Evolutionary conservation across 2,797 vertebrate species (phyloP).

Genomic region (Schizothorax lantsangensis): DNA sequence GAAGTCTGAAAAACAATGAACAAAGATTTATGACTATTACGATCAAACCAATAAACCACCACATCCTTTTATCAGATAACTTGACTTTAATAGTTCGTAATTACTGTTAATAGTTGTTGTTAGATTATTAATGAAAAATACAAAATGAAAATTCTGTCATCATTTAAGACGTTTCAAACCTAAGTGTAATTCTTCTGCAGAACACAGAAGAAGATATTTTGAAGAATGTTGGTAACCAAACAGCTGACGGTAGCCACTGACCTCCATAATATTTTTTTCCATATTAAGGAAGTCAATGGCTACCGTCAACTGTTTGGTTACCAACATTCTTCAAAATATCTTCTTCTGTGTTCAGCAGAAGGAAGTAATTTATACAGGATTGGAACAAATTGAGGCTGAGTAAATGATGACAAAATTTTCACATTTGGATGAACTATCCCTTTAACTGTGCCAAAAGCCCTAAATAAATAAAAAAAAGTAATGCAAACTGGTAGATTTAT

Average conservation of each 20-base stretch:
- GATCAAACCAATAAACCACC: not conserved
- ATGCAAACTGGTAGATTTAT: slow-evolving; percentile 1
- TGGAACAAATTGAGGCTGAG: not conserved
- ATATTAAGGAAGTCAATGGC: not conserved
- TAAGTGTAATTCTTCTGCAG: not conserved
- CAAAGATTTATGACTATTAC: slow-evolving; percentile 33
- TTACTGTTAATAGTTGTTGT: not conserved
- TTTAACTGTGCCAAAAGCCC: not conserved
- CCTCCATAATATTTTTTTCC: not conserved
- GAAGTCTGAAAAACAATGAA: slow-evolving; percentile 7
- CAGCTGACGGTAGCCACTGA: not conserved
- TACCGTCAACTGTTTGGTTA: not conserved
- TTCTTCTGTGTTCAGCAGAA: not conserved
- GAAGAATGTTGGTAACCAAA: not conserved
- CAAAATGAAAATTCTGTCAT: not conserved
- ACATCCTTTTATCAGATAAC: not conserved
- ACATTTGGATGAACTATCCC: not conserved
- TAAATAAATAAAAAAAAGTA: not conserved
- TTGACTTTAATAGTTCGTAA: not conserved
- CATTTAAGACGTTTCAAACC: not conserved
- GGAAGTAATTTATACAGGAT: not conserved
- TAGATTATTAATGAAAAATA: not conserved
- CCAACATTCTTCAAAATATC: not conserved
- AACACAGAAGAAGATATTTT: not conserved
- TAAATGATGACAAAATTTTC: not conserved